Percentiles rank a stretch among this genome's conserved stretches.
These are phyloP conservation scores for Cardinalis cardinalis DNA, from an alignment of 2,113 vertebrate genomes.

Conservation along the genomic window DNA sequence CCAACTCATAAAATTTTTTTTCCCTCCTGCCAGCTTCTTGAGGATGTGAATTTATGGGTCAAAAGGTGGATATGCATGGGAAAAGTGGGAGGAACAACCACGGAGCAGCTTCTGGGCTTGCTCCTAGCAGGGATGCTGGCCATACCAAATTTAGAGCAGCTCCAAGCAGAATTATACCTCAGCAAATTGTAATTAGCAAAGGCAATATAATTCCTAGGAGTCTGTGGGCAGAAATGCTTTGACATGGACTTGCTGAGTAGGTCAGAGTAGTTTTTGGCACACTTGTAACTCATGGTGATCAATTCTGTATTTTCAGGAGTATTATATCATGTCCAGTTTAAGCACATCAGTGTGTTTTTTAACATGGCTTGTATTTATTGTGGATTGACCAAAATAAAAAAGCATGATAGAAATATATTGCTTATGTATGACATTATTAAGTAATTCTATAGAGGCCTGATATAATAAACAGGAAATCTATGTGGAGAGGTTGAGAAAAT, in stretches of 20 bases:
- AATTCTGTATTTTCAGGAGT: background rate
- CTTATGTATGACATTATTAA: background rate
- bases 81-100: background rate
- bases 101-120: background rate
- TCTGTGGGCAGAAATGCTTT: background rate
- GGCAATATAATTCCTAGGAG: background rate
- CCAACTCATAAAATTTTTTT: background rate
- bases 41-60: background rate
- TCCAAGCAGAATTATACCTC: background rate
- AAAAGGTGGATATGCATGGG: background rate
- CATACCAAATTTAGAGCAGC: background rate
- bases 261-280: background rate
- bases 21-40: background rate
- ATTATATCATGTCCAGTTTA: background rate
- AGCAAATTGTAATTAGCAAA: background rate
- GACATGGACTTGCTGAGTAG: background rate
- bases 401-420: background rate
- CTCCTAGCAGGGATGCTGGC: background rate
- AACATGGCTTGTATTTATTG: background rate
- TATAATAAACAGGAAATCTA: constrained; percentile 9
- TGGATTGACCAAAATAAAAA: background rate
- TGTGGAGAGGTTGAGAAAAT: background rate
- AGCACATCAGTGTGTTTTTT: background rate
- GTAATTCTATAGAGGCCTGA: background rate
- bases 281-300: background rate